Base-by-base conservation (phyloP, 2,888 invertebrate species). In the Anorthoa munda region DNA sequence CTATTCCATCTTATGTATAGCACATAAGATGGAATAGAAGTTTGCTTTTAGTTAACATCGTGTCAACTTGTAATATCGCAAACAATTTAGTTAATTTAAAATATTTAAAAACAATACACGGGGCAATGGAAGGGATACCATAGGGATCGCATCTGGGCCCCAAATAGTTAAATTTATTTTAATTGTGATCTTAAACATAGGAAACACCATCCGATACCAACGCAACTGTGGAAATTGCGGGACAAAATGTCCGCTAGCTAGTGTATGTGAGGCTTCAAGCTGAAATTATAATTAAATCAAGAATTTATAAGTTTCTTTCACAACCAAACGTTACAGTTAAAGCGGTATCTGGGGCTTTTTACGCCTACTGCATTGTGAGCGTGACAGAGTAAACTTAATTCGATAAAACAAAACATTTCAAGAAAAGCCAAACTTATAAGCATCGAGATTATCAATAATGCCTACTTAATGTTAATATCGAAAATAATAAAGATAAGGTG, bases 401-500 rank as follows among this genome's bases (percentile, higher is more conserved):
- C 31, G 48, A 39, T 63, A 58, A 63, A 72, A 58, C 48, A 61
- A 51, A 50, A n/a, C 31, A 23, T 53, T 53, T 17, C 21, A n/a
- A 69, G 56, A 79, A 63, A 65, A 46, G 2, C 12, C 51, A 67
- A 31, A 50, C 4, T 39, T 61, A 55, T 66, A 59, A 70, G 17
- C 56, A 69, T 63, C 66, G 50, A 73, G 51, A 65, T 74, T 74
- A 70, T 45, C 51, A 60, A 71, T 51, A 39, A 39, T 39, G 1
- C 7, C 39, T 51, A 51, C n/a, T 50, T 48, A 58, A 17, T 55
- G 53, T 60, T 82, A 65, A 72, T 71, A 73, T 58, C 56, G 50
- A 66, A 53, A 73, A 31, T 51, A 65, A 75, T 73, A 61, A 77
- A 59, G 79, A 82, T 72, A 68, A 61, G 39, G 46, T 46, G 51